phyloP scores from a whole-genome alignment of 2,797 vertebrate genomes.

The Hypotaenidia philippensis region DNA sequence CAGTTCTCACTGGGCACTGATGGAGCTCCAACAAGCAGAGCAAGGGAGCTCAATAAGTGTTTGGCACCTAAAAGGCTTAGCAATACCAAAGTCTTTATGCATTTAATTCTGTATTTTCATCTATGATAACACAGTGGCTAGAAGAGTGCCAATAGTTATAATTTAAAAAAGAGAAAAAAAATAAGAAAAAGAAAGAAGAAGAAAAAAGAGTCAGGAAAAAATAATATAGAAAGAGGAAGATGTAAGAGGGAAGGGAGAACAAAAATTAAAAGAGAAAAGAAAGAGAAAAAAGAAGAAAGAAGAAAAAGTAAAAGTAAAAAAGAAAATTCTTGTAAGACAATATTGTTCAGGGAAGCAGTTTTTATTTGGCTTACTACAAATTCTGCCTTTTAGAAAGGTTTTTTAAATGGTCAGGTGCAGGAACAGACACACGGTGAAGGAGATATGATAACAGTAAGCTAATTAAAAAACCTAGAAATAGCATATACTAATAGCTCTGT shows the following conservation, averaged over 20 bases:
- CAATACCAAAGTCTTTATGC: neutral
- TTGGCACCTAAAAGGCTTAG: neutral
- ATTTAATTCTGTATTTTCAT: neutral
- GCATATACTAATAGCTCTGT: slow-evolving; percentile 10
- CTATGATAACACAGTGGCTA: neutral
- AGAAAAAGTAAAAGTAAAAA: neutral
- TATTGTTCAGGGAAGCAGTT: neutral
- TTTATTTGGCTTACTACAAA: neutral
- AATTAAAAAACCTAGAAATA: slow-evolving; percentile 40
- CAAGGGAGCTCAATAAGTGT: neutral
- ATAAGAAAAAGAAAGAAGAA: neutral
- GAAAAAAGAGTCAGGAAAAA: neutral
- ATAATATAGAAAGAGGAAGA: no score
- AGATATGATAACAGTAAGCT: neutral
- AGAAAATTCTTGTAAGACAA: neutral
- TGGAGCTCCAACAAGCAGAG: neutral
- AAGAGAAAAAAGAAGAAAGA: neutral
- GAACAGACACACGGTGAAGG: slow-evolving; percentile 6
- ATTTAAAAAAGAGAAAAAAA: neutral
- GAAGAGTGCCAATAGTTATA: neutral
- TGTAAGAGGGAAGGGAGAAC: no score
- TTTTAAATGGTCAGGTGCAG: neutral
- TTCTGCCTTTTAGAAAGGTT: neutral
- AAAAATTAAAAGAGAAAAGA: neutral
- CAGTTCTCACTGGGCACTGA: neutral